phyloP scores from a whole-genome alignment of 35 echinoderm and acorn worm genomes.

The Apostichopus californicus region DNA sequence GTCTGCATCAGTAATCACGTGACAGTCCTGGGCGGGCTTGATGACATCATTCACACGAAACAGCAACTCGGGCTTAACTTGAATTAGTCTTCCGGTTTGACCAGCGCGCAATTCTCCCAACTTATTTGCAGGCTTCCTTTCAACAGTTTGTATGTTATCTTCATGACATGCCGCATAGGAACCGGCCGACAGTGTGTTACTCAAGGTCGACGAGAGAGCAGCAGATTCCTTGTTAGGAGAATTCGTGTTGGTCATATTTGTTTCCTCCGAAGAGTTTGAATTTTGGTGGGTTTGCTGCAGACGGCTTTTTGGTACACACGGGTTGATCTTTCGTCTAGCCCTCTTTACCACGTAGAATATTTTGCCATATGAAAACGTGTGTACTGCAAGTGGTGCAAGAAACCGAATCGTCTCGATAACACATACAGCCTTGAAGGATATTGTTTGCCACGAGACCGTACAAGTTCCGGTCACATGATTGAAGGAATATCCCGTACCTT shows the following conservation, averaged over 20 bases:
- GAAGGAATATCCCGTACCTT: constrained; percentile 17
- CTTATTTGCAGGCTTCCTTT: not conserved
- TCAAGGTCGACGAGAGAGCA: not conserved
- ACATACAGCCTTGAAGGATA: not conserved
- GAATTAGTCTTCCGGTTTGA: not conserved
- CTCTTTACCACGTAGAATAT: not conserved
- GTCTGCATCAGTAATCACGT: not conserved
- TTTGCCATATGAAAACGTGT: constrained; percentile 20
- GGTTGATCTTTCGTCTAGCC: not conserved
- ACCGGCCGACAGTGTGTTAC: not conserved
- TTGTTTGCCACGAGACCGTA: not conserved
- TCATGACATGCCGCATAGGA: not conserved
- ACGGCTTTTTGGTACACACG: not conserved
- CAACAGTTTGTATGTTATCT: not conserved
- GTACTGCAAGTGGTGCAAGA: not conserved
- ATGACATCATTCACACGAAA: not conserved
- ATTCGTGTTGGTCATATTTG: not conserved
- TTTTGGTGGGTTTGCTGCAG: not conserved
- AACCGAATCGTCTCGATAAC: not conserved
- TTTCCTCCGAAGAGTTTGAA: constrained; percentile 23
- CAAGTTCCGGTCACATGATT: not conserved
- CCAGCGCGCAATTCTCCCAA: too few relatives aligned
- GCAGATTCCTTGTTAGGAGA: not conserved
- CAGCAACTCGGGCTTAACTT: not conserved
- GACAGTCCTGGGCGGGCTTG: not conserved